A percentile compares a stretch with the other conserved stretches of the same genome.
Conservation (phyloP, 2,797 vertebrate species). For the Eupleurogrammus muticus region DNA sequence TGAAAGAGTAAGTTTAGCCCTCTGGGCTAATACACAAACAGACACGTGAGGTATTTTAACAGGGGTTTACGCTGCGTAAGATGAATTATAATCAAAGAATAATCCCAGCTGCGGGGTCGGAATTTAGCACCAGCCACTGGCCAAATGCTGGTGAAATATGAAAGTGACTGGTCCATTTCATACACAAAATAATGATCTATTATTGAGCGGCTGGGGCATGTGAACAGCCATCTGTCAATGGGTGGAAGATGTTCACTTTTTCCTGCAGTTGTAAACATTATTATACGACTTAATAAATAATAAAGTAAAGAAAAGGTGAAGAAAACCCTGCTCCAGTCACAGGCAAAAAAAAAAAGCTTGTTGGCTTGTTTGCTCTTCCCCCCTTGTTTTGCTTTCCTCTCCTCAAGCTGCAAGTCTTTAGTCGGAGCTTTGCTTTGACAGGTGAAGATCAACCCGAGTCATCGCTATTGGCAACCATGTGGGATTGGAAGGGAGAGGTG, state of each 20-base stretch:
- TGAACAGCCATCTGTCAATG: too few species aligned
- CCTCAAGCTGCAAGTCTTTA: slow-evolving; percentile 83
- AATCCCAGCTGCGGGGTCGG: background rate
- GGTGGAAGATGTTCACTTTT: too few species aligned
- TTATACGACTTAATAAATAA: background rate
- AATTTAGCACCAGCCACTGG: too few species aligned
- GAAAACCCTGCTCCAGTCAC: slow-evolving; percentile 5
- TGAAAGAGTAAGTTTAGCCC: slow-evolving; percentile 19
- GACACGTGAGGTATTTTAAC: slow-evolving; percentile 4
- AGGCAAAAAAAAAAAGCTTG: slow-evolving; percentile 37
- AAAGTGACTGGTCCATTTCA: too few species aligned
- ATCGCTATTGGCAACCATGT: slow-evolving; percentile 80
- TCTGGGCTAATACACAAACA: slow-evolving; percentile 24
- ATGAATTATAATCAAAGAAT: background rate
- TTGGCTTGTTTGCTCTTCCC: slow-evolving; percentile 67
- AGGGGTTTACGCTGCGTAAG: background rate
- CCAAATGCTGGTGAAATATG: too few species aligned
- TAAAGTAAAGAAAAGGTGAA: too few species aligned
- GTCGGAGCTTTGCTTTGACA: slow-evolving; percentile 86
- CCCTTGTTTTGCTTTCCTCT: slow-evolving; percentile 77
- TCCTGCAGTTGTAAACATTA: background rate
- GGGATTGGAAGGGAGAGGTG: slow-evolving; percentile 74
- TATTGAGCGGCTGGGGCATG: too few species aligned
- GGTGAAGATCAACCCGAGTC: slow-evolving; percentile 84
- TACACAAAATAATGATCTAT: too few species aligned